Conservation (phyloP, 2,113 vertebrate species). For the Rhea americana region DNA sequence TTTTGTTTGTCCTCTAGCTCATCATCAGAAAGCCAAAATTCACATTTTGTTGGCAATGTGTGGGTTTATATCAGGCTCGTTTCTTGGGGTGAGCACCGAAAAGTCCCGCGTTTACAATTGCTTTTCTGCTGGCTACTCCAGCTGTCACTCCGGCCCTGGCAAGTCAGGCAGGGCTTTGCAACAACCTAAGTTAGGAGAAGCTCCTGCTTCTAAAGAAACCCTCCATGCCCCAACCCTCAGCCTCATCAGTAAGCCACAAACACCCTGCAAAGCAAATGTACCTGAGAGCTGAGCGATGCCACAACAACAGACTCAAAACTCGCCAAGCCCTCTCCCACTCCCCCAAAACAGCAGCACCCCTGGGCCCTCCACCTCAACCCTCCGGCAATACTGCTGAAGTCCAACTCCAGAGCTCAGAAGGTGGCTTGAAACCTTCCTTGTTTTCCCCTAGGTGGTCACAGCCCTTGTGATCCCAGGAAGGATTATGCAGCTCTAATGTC, state of each 20-base stretch:
- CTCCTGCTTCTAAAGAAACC: neutral
- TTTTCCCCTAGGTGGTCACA: neutral
- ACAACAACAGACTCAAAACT: neutral
- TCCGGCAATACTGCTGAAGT: neutral
- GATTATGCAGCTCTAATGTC: neutral
- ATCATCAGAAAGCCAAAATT: neutral
- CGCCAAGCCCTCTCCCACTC: neutral
- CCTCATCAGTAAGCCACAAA: neutral
- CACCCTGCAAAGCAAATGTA: neutral
- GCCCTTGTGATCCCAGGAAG: neutral
- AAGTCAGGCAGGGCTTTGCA: neutral
- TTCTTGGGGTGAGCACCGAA: neutral
- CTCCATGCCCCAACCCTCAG: too few species aligned
- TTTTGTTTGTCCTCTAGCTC: neutral
- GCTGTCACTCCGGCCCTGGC: neutral
- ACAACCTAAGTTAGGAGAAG: rapidly evolving
- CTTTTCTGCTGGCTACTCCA: neutral
- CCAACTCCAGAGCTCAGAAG: neutral
- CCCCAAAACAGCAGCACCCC: neutral
- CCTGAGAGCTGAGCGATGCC: rapidly evolving
- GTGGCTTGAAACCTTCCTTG: neutral
- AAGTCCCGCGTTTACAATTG: rapidly evolving
- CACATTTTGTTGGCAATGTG: rapidly evolving
- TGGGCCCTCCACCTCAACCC: neutral
- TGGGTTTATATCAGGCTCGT: neutral